phyloP scores from a whole-genome alignment of 1,140 invertebrate genomes.

The Camponotus vicinus region DNA sequence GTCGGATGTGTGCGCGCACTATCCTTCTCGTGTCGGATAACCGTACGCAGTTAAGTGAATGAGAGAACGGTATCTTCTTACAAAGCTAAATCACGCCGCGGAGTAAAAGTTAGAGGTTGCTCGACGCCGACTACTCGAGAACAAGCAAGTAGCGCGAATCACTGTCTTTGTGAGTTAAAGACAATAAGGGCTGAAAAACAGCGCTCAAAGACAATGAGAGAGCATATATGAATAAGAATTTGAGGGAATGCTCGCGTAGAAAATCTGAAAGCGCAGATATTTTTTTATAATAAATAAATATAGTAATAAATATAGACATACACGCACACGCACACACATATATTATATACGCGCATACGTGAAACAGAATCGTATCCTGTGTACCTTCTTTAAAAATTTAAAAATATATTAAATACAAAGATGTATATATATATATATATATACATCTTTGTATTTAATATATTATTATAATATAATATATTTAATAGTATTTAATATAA shows the following conservation, averaged over 20 bases:
- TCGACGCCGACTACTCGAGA: conserved; percentile 32
- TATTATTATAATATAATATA: too few species aligned
- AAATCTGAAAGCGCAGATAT: not conserved
- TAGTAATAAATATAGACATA: not conserved
- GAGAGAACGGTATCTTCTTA: conserved; percentile 50
- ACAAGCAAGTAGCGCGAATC: conserved; percentile 14
- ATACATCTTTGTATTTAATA: too few species aligned
- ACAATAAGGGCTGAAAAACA: not conserved
- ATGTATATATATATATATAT: too few species aligned
- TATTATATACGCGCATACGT: not conserved
- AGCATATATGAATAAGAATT: not conserved
- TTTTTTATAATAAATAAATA: not conserved
- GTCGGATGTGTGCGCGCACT: conserved; percentile 9
- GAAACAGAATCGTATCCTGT: not conserved
- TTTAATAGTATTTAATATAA: too few species aligned
- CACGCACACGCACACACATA: too few species aligned
- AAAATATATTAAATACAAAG: not conserved
- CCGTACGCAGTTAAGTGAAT: conserved; percentile 30
- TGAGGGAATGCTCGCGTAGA: not conserved
- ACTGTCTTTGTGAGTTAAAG: not conserved
- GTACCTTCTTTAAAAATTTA: not conserved
- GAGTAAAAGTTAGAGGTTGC: conserved; percentile 22
- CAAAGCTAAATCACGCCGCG: conserved; percentile 43
- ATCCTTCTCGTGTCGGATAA: conserved; percentile 36
- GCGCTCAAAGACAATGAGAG: not conserved